Conservation (phyloP, 2,888 invertebrate species). For the Cryptus viduatorius region DNA sequence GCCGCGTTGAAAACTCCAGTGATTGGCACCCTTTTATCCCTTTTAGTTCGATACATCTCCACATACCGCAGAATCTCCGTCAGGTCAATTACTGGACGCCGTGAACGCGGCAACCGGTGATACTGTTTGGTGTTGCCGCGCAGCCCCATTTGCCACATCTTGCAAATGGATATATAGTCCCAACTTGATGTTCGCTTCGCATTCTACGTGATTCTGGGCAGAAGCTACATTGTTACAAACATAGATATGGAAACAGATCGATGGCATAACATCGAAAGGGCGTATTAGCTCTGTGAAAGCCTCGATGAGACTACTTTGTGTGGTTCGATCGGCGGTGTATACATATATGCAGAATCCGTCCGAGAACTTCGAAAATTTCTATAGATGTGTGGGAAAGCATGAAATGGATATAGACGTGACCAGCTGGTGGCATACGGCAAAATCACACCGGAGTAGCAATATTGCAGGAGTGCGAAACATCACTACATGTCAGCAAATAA, state of each 20-base stretch:
- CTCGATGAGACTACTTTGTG: not conserved
- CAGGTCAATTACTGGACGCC: not conserved
- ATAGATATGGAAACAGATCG: not conserved
- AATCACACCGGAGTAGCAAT: slow-evolving; percentile 9
- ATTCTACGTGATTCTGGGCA: not conserved
- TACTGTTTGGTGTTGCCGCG: not conserved
- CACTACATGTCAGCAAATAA: slow-evolving; percentile 27
- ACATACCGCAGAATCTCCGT: not conserved
- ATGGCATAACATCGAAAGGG: not conserved
- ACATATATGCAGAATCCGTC: not conserved
- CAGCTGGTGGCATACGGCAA: not conserved
- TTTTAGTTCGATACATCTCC: not conserved
- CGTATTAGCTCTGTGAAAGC: not conserved
- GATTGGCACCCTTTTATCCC: not conserved
- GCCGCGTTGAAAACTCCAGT: not conserved
- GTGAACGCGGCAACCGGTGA: not conserved
- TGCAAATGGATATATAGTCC: not conserved
- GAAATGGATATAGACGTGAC: slow-evolving; percentile 28
- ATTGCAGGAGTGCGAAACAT: not conserved
- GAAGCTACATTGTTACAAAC: not conserved
- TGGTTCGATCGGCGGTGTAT: not conserved
- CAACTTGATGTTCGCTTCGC: not conserved
- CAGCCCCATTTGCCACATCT: not conserved
- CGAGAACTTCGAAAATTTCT: not conserved
- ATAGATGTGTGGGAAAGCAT: not conserved